Percentiles rank a stretch among this genome's conserved stretches.
Evolutionary conservation across 2,113 vertebrate genomes (phyloP).

Genomic region (Colistium nudipinnis): DNA sequence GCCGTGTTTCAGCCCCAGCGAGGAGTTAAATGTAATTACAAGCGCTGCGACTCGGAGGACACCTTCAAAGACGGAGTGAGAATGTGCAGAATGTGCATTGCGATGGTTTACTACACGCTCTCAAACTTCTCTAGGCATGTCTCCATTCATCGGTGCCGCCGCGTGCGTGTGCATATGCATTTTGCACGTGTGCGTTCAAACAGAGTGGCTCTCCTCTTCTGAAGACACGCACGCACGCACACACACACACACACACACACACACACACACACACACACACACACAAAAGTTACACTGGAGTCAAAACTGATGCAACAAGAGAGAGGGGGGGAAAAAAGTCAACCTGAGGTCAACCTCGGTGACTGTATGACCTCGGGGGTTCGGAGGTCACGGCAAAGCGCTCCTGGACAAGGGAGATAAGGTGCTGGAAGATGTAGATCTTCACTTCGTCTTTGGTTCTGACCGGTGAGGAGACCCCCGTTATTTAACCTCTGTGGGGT

Average conservation of each 20-base stretch:
- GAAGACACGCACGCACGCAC: neutral
- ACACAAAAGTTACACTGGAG: conserved; percentile 25
- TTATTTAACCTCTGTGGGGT: neutral
- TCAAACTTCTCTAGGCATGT: neutral
- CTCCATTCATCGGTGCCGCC: conserved; percentile 8
- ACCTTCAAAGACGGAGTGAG: conserved; percentile 39
- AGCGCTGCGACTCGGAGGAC: conserved; percentile 15
- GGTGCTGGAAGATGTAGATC: conserved; percentile 52
- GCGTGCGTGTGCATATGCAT: neutral
- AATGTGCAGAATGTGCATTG: conserved; percentile 56
- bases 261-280: neutral
- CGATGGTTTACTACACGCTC: conserved; percentile 24
- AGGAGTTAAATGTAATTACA: conserved; percentile 42
- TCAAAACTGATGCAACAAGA: conserved; percentile 17
- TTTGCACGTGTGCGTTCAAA: conserved; percentile 1
- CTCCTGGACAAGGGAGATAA: conserved; percentile 50
- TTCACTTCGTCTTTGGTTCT: neutral
- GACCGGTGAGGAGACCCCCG: neutral
- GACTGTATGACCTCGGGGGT: conserved; percentile 50
- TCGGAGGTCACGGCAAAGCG: conserved; percentile 58
- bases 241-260: neutral
- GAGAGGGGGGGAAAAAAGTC: conserved; percentile 34
- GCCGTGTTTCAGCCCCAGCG: conserved; percentile 20
- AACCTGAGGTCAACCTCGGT: conserved; percentile 40
- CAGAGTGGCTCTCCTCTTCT: conserved; percentile 13